A percentile compares a stretch with the other conserved stretches of the same genome.
phyloP scores from a whole-genome alignment of 2,797 vertebrate species.

The Picus viridis region DNA sequence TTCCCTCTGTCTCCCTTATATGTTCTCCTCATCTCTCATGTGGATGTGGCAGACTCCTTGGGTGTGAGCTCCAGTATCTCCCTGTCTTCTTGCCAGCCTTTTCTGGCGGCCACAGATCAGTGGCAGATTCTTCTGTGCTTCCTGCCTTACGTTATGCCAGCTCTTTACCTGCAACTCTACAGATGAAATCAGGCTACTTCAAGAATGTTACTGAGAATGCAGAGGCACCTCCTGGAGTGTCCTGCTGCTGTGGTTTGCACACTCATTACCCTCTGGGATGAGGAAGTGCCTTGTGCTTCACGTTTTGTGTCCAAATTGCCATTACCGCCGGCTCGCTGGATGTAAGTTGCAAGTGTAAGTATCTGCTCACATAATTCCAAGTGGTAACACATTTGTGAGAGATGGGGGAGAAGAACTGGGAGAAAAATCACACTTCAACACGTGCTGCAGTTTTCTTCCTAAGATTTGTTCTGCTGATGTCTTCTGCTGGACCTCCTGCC shows the following conservation, averaged over 20 bases:
- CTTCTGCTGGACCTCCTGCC: neutral
- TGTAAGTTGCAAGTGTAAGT: neutral
- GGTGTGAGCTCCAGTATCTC: neutral
- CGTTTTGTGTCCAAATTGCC: fast-evolving
- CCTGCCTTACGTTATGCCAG: neutral
- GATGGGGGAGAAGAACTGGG: neutral
- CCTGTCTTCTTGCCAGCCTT: fast-evolving
- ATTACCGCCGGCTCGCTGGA: neutral
- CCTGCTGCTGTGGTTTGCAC: neutral
- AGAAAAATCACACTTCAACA: neutral
- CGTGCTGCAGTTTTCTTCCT: neutral
- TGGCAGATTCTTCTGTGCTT: neutral
- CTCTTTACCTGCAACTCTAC: fast-evolving
- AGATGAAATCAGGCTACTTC: neutral
- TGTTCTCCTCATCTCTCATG: neutral
- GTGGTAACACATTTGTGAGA: neutral
- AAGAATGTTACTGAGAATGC: neutral
- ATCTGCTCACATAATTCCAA: neutral
- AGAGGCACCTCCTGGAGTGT: neutral
- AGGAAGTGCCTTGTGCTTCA: neutral
- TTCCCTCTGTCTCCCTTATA: too few species aligned
- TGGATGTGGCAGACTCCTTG: neutral
- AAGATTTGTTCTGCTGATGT: neutral
- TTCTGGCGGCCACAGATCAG: neutral
- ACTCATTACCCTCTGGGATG: fast-evolving